A percentile compares a stretch with the other conserved stretches of the same genome.
phyloP scores from a whole-genome alignment of 2,797 vertebrate genomes.

The Hipposideros larvatus region DNA sequence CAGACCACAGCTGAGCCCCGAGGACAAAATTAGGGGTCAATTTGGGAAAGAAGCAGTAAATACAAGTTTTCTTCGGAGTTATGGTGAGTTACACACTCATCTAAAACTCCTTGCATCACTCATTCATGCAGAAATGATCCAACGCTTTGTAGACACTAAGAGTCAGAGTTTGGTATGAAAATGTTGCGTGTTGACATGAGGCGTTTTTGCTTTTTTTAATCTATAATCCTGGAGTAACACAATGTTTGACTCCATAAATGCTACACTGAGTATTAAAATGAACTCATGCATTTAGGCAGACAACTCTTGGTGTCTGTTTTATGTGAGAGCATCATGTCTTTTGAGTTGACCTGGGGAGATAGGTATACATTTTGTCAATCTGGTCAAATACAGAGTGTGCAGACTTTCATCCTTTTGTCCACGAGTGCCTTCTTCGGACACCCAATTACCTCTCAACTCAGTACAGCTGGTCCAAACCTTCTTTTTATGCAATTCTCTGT shows the following conservation, averaged over 20 bases:
- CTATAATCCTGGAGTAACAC: background rate
- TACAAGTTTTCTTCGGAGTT: background rate
- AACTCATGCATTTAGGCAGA: background rate
- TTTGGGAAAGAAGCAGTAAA: background rate
- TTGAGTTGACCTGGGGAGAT: background rate
- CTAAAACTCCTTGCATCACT: background rate
- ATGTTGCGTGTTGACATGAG: background rate
- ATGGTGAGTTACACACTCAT: background rate
- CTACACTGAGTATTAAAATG: constrained; percentile 15
- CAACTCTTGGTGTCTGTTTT: background rate
- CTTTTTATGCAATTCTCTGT: background rate
- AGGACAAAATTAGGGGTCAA: background rate
- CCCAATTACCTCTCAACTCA: background rate
- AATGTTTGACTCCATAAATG: background rate
- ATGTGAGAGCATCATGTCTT: background rate
- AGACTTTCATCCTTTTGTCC: background rate
- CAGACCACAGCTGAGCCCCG: background rate
- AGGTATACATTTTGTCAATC: background rate
- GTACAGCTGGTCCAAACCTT: background rate
- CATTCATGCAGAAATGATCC: background rate
- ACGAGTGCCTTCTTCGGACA: background rate
- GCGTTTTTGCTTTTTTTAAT: background rate
- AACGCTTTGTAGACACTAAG: background rate
- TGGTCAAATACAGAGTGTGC: background rate
- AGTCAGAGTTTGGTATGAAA: background rate